Evolutionary conservation across 1,140 invertebrate species (phyloP).

Genomic region (Cepaea nemoralis): DNA sequence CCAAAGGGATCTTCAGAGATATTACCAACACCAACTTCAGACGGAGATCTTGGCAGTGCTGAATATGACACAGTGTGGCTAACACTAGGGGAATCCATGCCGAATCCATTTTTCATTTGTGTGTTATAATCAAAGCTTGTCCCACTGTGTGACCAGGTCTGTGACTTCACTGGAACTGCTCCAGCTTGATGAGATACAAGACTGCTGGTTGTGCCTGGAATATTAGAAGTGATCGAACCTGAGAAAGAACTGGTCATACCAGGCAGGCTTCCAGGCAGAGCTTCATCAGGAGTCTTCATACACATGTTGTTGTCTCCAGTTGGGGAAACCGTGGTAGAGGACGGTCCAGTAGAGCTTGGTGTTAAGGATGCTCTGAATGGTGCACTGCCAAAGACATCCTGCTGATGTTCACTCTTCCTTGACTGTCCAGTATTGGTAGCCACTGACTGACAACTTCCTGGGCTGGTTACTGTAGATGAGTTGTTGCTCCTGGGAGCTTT

Average conservation of each 20-base stretch:
- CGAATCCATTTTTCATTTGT: neutral
- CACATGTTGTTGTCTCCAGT: constrained; percentile 44
- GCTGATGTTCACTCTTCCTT: constrained; percentile 12
- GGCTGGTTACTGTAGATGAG: constrained; percentile 36
- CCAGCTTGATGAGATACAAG: neutral
- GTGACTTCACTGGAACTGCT: constrained; percentile 16
- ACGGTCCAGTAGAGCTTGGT: constrained; percentile 62
- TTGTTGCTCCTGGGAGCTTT: constrained; percentile 41
- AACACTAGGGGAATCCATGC: neutral
- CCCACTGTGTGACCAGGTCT: neutral
- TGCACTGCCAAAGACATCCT: constrained; percentile 82
- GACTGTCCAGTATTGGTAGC: constrained; percentile 18
- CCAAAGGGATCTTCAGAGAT: constrained; percentile 76
- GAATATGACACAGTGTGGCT: neutral
- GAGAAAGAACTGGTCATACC: constrained; percentile 17
- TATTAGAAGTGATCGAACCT: neutral
- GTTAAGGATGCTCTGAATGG: constrained; percentile 76
- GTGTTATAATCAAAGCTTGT: neutral
- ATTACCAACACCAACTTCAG: neutral
- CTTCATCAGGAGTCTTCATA: constrained; percentile 47
- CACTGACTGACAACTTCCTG: constrained; percentile 23
- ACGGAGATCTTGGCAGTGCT: neutral
- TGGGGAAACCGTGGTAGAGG: constrained; percentile 51
- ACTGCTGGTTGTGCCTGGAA: constrained; percentile 8
- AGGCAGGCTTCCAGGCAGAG: constrained; percentile 43